Evolutionary conservation across 2,797 vertebrate species (phyloP).

Genomic region (Ispidina picta): DNA sequence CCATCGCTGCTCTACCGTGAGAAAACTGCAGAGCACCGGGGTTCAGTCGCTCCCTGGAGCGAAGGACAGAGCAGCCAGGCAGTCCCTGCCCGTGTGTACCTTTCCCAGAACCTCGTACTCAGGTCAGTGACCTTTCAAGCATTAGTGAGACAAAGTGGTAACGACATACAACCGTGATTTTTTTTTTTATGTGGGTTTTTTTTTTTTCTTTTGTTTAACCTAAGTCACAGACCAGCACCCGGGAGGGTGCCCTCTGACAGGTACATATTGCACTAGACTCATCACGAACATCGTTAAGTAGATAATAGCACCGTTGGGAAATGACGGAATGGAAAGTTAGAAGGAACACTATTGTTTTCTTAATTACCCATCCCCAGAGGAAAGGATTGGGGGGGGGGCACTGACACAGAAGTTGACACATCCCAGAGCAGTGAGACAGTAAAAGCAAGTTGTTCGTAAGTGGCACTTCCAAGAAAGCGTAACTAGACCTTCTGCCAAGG

Average conservation of each 20-base stretch:
- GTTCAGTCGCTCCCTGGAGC: background rate
- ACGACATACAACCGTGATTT: conserved; percentile 6
- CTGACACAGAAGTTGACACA: conserved; percentile 4
- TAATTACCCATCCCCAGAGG: conserved; percentile 30
- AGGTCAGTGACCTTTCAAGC: conserved; percentile 26
- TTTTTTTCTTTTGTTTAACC: background rate
- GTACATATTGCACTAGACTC: conserved; percentile 74
- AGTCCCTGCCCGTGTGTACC: background rate
- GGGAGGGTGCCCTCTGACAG: conserved; percentile 1
- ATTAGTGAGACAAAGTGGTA: conserved; percentile 54
- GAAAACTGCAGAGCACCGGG: background rate
- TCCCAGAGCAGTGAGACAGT: background rate
- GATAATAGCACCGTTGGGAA: conserved; percentile 69
- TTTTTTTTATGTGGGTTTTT: background rate
- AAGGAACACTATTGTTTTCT: background rate
- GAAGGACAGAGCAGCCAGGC: background rate
- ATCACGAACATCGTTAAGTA: conserved; percentile 42
- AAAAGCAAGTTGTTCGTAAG: conserved; percentile 31
- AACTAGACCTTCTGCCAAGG: background rate
- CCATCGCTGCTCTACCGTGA: background rate
- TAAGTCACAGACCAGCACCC: background rate
- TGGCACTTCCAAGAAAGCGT: background rate
- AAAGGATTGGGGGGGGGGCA: background rate
- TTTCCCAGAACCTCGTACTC: background rate
- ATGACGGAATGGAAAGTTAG: conserved; percentile 34